Conservation (phyloP, 92 coral and sea anemone species). For the Pocillopora grandis region DNA sequence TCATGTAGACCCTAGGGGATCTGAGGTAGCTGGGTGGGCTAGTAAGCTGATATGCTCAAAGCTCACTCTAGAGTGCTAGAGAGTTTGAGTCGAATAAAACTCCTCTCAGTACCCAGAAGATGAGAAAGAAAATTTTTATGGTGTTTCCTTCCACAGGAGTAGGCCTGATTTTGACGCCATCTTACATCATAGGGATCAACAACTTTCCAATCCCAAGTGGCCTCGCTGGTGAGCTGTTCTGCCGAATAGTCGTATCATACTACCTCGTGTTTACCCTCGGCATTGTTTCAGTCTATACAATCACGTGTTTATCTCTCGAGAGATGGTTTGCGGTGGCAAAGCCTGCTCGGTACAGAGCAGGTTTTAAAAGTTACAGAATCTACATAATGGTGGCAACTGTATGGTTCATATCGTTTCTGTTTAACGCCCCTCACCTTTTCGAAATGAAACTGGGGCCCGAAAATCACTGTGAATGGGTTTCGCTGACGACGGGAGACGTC, state of each 20-base stretch:
- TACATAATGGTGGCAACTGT: constrained; percentile 57
- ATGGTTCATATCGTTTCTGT: constrained; percentile 72
- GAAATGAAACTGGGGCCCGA: constrained; percentile 56
- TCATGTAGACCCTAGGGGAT: too few species aligned
- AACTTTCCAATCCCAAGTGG: constrained; percentile 80
- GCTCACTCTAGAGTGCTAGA: too few species aligned
- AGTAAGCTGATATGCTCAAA: too few species aligned
- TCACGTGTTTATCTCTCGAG: constrained; percentile 81
- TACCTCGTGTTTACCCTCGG: constrained; percentile 86
- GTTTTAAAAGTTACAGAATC: constrained; percentile 63
- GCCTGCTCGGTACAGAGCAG: constrained; percentile 74
- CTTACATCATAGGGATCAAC: constrained; percentile 70
- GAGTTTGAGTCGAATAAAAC: too few species aligned
- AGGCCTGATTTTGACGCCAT: constrained; percentile 67
- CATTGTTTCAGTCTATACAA: constrained; percentile 88
- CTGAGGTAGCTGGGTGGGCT: too few species aligned
- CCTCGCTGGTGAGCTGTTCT: constrained; percentile 80
- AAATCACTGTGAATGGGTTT: constrained; percentile 69
- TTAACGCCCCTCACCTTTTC: constrained; percentile 85
- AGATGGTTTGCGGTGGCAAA: constrained; percentile 89
- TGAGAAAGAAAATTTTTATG: neutral
- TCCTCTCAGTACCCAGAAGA: too few species aligned
- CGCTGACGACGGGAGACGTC: constrained; percentile 52
- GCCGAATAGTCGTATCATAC: constrained; percentile 79
- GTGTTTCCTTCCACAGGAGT: constrained; percentile 48